Base-by-base conservation (phyloP, 2,888 invertebrate genomes). In the Scaeva pyrastri region DNA sequence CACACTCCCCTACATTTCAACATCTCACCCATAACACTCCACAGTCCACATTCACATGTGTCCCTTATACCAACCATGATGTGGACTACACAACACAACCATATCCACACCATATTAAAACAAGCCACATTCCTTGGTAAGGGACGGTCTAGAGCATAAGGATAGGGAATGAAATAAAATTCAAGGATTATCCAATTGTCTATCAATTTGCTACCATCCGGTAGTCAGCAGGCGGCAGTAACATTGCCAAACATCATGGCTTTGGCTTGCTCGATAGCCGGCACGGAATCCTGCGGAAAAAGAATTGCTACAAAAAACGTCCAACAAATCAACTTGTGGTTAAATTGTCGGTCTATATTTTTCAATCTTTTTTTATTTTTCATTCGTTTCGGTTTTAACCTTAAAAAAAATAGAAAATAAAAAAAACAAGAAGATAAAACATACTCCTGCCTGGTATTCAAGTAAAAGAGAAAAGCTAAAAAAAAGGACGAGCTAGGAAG, bases 181-280 rank as follows among this genome's bases (percentile, higher is more conserved):
- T 86, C 58, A 82, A 74, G 70, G 73, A 77, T 74, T 78, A 77
- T 78, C 82, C 77, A 78, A 86, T 85, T 86, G 77, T 86, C 86
- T 82, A 82, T 82, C 82, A 86, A 86, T 78, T 86, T 86, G 77
- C 70, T 66, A 39, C 52, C 78, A 74, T 83, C 83, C 84, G 75
- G n/a, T n/a, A n/a, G n/a, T n/a, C n/a, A n/a, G n/a, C n/a, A n/a
- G n/a, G n/a, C n/a, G n/a, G 66, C 43, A 43, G 71, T 23, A 36
- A 26, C 45, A 56, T 68, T 77, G 50, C 50, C 82, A 48, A 66
- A 58, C n/a, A 19, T n/a, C 19, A 16, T 55, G 19, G 19, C 26
- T 26, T 4, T 36, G 19, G 21, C 31, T 19, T n/a, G n/a, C n/a
- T n/a, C n/a, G n/a, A n/a, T n/a, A 73, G 62, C 21, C 23, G 31